phyloP scores from a whole-genome alignment of 2,113 vertebrate species.

The Mesembrinibis cayennensis region DNA sequence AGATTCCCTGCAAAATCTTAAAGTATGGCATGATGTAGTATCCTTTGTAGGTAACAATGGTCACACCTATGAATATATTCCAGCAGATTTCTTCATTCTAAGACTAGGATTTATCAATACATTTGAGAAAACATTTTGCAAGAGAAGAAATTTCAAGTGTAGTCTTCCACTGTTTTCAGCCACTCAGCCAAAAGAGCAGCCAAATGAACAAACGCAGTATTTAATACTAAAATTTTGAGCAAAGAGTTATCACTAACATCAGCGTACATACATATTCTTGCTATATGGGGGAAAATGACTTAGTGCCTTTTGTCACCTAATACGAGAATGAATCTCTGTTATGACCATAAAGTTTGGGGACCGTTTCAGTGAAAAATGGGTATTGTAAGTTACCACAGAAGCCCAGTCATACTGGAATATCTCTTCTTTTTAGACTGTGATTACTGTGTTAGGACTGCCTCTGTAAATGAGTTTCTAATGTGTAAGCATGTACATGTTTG shows the following conservation, averaged over 20 bases:
- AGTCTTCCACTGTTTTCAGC: neutral
- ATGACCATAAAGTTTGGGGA: neutral
- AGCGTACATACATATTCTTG: neutral
- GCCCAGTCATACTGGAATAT: neutral
- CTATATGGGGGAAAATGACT: neutral
- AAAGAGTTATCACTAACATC: neutral
- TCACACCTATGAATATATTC: neutral
- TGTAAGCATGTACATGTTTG: neutral
- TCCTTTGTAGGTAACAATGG: neutral
- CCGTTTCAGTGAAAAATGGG: neutral
- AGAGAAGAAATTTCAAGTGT: neutral
- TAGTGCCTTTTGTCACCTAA: neutral
- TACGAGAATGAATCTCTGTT: neutral
- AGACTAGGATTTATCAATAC: neutral
- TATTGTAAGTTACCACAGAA: neutral
- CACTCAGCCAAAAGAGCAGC: neutral
- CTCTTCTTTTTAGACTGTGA: neutral
- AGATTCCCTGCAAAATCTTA: neutral
- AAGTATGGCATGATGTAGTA: neutral
- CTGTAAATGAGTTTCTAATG: neutral
- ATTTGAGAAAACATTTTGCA: neutral
- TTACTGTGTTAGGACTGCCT: neutral
- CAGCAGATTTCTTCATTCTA: neutral
- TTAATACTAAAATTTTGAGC: neutral
- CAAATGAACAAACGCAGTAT: neutral